Evolutionary conservation across 2,113 vertebrate genomes (phyloP), one percentile per base, ranked within the genome.

Genomic region (Leptobrachium ailaonicum): DNA sequence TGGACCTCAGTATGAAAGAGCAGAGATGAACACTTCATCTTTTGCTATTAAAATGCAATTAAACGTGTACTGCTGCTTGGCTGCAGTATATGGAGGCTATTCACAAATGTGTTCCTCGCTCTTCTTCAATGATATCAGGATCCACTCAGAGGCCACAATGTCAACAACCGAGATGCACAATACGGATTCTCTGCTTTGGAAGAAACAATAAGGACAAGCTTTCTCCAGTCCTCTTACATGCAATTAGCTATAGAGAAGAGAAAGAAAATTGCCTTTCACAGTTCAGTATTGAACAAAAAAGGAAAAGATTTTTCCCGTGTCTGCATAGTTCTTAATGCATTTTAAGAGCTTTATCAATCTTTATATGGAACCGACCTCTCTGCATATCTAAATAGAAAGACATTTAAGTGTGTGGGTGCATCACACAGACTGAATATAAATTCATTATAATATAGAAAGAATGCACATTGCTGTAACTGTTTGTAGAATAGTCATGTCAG

Each of bases 1-100:
- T 87, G 87, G 80, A 82, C 13, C 9, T 82, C 84, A 83, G 58
- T 86, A 86, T 85, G 84, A 76, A 83, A 82, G 78, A 82, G 80
- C 81, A 81, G 83, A 86, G 83, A 83, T 87, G 75, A 0, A 76
- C 72, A 83, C 80, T 84, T 82, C 83, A 70, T 66, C 71, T 84
- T 83, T 84, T 83, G 69, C 82, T 87, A 84, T 84, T 81, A 81
- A 81, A 81, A 81, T 84, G 82, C 69, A 73, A 79, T 85, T 42
- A 82, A 80, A 82, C 83, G 74, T 60, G 62, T 41, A 83, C 81
- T 76, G 71, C 79, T 45, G 40, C 32, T 77, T 75, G 73, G 75
- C 86, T 42, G 82, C 83, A 80, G 82, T 82, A 83, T 83, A 77
- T 76, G 83, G 76, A 84, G 81, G 83, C 66, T 75, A 40, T 6